Evolutionary conservation across 2,113 vertebrate genomes (phyloP).

Genomic region (Sinocyclocheilus grahami): DNA sequence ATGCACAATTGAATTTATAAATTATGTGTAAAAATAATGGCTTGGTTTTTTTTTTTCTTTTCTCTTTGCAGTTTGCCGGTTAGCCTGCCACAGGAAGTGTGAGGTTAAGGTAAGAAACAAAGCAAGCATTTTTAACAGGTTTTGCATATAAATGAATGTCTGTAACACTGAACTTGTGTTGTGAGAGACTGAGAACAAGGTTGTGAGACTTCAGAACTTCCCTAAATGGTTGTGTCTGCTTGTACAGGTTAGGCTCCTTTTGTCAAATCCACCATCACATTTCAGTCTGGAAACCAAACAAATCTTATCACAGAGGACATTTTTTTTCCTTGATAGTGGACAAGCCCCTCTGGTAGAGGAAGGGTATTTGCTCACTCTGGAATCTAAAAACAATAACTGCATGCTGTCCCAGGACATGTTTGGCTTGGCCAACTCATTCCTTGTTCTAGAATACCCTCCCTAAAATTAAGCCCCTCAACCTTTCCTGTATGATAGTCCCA

Average conservation of each 20-base stretch:
- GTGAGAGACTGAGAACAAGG: background rate
- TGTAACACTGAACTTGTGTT: background rate
- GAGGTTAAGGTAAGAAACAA: slow-evolving; percentile 87
- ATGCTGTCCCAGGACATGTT: slow-evolving; percentile 69
- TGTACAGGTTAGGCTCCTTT: slow-evolving; percentile 7
- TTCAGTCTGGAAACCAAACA: slow-evolving; percentile 39
- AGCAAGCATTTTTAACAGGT: background rate
- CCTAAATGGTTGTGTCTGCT: slow-evolving; percentile 4
- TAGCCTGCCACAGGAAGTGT: slow-evolving; percentile 91
- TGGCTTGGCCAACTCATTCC: slow-evolving; percentile 67
- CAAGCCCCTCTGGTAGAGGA: slow-evolving; percentile 38
- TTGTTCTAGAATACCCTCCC: slow-evolving; percentile 62
- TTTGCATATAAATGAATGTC: background rate
- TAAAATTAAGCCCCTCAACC: slow-evolving; percentile 67
- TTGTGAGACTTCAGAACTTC: slow-evolving; percentile 5
- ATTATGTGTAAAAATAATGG: slow-evolving; percentile 40
- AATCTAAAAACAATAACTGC: slow-evolving; percentile 71
- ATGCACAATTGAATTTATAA: slow-evolving; percentile 45
- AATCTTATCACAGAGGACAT: slow-evolving; percentile 57
- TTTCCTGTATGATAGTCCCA: slow-evolving; percentile 26
- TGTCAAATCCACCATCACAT: slow-evolving; percentile 34
- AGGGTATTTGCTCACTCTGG: slow-evolving; percentile 56
- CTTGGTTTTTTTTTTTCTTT: slow-evolving; percentile 34
- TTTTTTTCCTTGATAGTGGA: slow-evolving; percentile 53
- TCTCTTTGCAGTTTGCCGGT: slow-evolving; percentile 79